These are phyloP conservation scores for Uloborus diversus DNA, from an alignment of 1,140 invertebrate genomes.

Conservation along the genomic window DNA sequence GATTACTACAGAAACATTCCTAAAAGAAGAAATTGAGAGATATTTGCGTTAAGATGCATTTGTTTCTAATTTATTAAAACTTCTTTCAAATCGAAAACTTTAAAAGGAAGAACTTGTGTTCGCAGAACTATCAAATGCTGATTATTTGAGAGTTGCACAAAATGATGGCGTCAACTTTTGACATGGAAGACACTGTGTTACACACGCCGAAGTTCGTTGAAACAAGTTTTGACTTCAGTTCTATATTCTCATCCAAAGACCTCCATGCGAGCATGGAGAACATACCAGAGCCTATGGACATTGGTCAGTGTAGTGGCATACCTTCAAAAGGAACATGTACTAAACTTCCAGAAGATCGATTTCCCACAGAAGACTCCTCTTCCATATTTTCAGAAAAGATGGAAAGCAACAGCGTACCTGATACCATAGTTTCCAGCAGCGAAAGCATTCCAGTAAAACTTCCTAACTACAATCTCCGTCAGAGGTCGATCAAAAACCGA, in stretches of 20 bases:
- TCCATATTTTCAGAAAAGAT: too few species aligned
- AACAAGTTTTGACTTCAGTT: slow-evolving; percentile 52
- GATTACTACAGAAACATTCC: too few species aligned
- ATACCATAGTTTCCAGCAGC: too few species aligned
- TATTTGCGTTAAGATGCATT: too few species aligned
- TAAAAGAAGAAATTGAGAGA: too few species aligned
- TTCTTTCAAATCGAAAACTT: too few species aligned
- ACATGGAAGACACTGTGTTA: slow-evolving; percentile 13
- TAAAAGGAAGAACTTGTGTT: too few species aligned
- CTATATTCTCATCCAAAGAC: slow-evolving; percentile 42
- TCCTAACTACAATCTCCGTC: slow-evolving; percentile 68
- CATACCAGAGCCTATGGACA: neutral
- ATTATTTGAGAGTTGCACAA: too few species aligned
- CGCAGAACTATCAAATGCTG: too few species aligned
- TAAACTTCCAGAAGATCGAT: slow-evolving; percentile 7
- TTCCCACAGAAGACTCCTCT: neutral
- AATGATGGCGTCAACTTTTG: too few species aligned
- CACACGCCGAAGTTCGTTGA: slow-evolving; percentile 43
- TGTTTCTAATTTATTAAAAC: too few species aligned
- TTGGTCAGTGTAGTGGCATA: neutral
- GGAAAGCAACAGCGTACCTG: neutral
- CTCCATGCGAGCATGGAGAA: neutral
- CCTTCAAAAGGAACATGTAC: neutral
- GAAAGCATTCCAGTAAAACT: slow-evolving; percentile 11
- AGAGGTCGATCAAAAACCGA: slow-evolving; percentile 68